phyloP scores from a whole-genome alignment of 2,888 invertebrate genomes.

The Scaptomyza flava region DNA sequence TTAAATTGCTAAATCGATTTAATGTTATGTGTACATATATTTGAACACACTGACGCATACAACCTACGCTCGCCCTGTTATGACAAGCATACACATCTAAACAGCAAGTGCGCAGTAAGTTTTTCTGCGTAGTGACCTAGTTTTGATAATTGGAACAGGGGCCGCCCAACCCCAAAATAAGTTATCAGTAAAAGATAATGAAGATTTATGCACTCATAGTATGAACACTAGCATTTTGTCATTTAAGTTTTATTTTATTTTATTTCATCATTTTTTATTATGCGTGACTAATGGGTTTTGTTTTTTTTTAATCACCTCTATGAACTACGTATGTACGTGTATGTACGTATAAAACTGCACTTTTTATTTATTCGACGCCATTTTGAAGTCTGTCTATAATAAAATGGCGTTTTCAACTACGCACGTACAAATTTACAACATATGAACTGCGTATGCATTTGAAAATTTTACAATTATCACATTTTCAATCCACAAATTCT shows the following conservation, averaged over 20 bases:
- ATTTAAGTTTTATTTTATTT: not conserved
- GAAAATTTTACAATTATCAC: not conserved
- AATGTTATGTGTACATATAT: not conserved
- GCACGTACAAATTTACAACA: not conserved
- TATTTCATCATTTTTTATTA: not conserved
- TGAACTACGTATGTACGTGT: not conserved
- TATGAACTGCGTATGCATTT: not conserved
- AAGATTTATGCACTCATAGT: not conserved
- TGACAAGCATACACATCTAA: constrained; percentile 2
- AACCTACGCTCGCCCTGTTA: not conserved
- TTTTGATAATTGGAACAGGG: constrained; percentile 22
- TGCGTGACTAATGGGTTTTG: constrained; percentile 32
- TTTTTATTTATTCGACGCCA: constrained; percentile 43
- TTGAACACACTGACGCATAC: not conserved
- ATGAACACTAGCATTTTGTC: not conserved
- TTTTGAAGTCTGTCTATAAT: constrained; percentile 31
- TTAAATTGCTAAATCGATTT: constrained; percentile 16
- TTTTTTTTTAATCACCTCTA: constrained; percentile 7
- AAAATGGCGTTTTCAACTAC: constrained; percentile 31
- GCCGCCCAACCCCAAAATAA: not conserved
- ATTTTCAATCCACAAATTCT: not conserved
- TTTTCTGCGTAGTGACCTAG: constrained; percentile 53
- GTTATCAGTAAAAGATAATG: not conserved
- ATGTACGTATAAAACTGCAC: constrained; percentile 20
- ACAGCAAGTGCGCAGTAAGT: constrained; percentile 44